These are phyloP conservation scores for Melanotaenia maccullochi DNA, from an alignment of 2,797 vertebrate species.

Conservation along the genomic window DNA sequence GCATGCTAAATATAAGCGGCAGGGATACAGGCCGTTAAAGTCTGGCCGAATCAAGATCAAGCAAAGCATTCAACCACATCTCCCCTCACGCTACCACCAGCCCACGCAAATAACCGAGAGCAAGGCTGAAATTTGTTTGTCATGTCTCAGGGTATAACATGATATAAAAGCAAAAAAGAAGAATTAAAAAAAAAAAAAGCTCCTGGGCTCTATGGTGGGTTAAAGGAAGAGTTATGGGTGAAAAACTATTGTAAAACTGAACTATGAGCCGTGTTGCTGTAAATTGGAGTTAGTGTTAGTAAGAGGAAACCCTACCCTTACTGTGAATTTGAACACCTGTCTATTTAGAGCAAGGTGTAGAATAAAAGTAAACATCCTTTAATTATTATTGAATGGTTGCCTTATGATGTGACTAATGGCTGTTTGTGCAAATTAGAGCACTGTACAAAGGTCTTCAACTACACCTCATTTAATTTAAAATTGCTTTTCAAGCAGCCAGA, in stretches of 20 bases:
- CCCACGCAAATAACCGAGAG: slow-evolving; percentile 52
- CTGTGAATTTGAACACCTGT: slow-evolving; percentile 32
- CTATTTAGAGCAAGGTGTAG: slow-evolving; percentile 19
- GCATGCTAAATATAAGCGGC: slow-evolving; percentile 41
- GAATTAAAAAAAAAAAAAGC: neutral
- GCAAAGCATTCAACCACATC: slow-evolving; percentile 20
- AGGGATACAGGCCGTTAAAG: slow-evolving; percentile 27
- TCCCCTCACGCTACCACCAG: slow-evolving; percentile 41
- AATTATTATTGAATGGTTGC: neutral
- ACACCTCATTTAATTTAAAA: neutral
- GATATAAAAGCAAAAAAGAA: slow-evolving; percentile 30
- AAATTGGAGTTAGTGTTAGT: neutral
- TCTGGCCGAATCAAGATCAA: slow-evolving; percentile 54
- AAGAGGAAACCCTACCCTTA: neutral
- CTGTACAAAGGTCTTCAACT: neutral
- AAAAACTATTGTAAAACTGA: slow-evolving; percentile 22
- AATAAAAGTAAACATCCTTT: slow-evolving; percentile 13
- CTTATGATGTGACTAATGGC: neutral
- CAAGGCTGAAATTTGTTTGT: slow-evolving; percentile 52
- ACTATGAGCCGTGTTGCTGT: slow-evolving; percentile 30
- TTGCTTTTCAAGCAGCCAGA: neutral
- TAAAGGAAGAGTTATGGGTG: slow-evolving; percentile 14
- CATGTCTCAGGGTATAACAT: slow-evolving; percentile 54
- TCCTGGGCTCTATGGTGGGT: slow-evolving; percentile 1
- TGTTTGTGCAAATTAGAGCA: neutral